These are phyloP conservation scores for Lethenteron camtschaticum DNA, from an alignment of 2,113 vertebrate species.

Conservation along the genomic window DNA sequence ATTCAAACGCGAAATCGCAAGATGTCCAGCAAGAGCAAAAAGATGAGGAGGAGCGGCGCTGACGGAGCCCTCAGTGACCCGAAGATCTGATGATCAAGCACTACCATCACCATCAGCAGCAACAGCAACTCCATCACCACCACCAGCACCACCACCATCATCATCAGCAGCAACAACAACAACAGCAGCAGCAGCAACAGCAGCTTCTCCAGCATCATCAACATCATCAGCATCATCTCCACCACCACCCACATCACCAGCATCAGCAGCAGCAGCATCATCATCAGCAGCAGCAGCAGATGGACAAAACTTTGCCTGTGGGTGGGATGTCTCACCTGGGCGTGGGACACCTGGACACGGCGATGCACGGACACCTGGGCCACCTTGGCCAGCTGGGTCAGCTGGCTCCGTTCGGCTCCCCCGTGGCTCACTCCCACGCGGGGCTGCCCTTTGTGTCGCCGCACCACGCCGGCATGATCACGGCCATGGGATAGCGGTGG, in stretches of 20 bases:
- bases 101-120: no score
- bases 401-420: constrained; percentile 85
- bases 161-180: constrained; percentile 74
- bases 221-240: constrained; percentile 88
- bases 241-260: constrained; percentile 46
- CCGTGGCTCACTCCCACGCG: constrained; percentile 69
- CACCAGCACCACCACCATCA: constrained; percentile 18
- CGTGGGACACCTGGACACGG: background rate
- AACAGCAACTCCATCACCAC: no score
- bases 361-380: constrained; percentile 36
- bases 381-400: constrained; percentile 91
- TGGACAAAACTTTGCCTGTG: background rate
- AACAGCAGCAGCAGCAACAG: constrained; percentile 60
- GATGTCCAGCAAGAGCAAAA: constrained; percentile 3
- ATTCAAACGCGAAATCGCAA: constrained; percentile 3
- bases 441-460: constrained; percentile 73
- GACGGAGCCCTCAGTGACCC: background rate
- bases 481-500: constrained; percentile 70
- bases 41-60: constrained; percentile 3
- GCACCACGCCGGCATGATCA: constrained; percentile 93
- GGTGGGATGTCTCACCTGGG: background rate
- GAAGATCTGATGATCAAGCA: no score
- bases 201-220: constrained; percentile 77
- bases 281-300: constrained; percentile 42
- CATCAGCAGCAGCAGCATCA: constrained; percentile 74